phyloP scores from a whole-genome alignment of 2,888 invertebrate genomes.

The Pandemis heparana region DNA sequence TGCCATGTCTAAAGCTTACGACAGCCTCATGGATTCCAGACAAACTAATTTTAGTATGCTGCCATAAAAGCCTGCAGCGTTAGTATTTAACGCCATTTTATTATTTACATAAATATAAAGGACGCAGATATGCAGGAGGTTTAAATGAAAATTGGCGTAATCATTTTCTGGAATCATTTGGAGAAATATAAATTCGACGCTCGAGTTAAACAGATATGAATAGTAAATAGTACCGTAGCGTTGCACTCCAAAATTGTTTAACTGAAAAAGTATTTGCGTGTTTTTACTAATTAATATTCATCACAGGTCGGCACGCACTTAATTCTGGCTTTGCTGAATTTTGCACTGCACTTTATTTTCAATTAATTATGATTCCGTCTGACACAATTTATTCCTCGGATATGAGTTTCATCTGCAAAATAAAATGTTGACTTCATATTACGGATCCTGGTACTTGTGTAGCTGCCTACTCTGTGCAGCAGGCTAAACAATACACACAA shows the following conservation, averaged over 20 bases:
- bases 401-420: neutral
- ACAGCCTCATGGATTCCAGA: no score
- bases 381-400: neutral
- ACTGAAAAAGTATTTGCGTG: neutral
- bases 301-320: neutral
- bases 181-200: no score
- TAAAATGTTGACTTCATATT: neutral
- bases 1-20: neutral
- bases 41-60: no score
- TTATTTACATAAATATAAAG: no score
- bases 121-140: no score
- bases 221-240: neutral
- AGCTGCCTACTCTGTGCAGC: neutral
- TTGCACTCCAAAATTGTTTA: neutral
- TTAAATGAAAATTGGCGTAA: no score
- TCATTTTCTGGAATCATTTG: no score
- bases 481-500: neutral
- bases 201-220: neutral
- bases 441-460: neutral
- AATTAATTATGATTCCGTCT: slow-evolving; percentile 1
- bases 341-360: slow-evolving; percentile 17
- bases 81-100: no score
- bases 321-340: neutral
- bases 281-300: slow-evolving; percentile 4
- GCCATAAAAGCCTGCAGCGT: no score